Percentiles rank a stretch among this genome's conserved stretches.
These are phyloP conservation scores for Avahi laniger DNA, from an alignment of 2,797 vertebrate genomes.

Conservation along the genomic window DNA sequence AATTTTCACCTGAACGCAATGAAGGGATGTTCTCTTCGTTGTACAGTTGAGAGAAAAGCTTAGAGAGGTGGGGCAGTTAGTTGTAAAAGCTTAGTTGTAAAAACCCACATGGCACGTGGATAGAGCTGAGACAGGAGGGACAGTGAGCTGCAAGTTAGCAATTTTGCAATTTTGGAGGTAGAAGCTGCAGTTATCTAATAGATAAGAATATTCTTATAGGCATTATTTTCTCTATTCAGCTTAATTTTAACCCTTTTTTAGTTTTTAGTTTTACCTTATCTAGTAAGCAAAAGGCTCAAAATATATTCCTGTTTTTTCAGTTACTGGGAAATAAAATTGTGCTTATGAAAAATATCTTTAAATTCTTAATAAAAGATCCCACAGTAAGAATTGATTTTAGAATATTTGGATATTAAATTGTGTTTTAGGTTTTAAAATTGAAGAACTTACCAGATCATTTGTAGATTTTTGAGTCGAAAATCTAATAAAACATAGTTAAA, in stretches of 20 bases:
- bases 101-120: too few relatives aligned
- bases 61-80: background rate
- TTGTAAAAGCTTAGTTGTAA: background rate
- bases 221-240: background rate
- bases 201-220: background rate
- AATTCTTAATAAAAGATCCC: background rate
- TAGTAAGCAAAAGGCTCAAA: background rate
- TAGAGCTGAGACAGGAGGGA: background rate
- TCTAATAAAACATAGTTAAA: constrained; percentile 32
- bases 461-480: constrained; percentile 20
- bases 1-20: background rate
- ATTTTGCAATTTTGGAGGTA: background rate
- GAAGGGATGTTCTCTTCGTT: background rate
- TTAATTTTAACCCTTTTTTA: constrained; percentile 2
- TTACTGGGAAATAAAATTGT: background rate
- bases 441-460: constrained; percentile 23
- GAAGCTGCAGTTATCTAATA: background rate
- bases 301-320: background rate
- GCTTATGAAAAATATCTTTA: background rate
- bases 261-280: constrained; percentile 20
- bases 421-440: constrained; percentile 48
- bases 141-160: background rate
- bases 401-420: background rate
- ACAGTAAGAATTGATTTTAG: background rate
- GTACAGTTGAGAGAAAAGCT: background rate